Base-by-base conservation (phyloP, 2,113 vertebrate genomes). In the Chionis minor region DNA sequence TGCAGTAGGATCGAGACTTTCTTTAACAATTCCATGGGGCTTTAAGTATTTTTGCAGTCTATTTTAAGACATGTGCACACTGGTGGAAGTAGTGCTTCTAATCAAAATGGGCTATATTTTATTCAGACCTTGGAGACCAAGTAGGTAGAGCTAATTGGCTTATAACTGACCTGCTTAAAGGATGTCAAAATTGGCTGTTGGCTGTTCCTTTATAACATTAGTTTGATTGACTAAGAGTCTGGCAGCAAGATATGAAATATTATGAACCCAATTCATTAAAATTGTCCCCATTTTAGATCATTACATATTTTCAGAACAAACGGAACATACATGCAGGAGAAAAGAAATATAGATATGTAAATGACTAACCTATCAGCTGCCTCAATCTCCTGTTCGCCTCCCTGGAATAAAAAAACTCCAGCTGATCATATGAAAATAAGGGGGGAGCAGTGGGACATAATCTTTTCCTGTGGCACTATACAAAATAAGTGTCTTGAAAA, bases 101-200 rank as follows among this genome's bases (percentile, higher is more conserved):
- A 97, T 97, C 95, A 96, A 91, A 96, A 96, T 88, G 62, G 75
- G 42, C 75, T 92, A 78, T 96, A 94, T 96, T 96, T 97, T 97
- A 97, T 96, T 96, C 96, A 97, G 93, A 94, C 92, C 84, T 96
- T 94, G 65, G 96, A 96, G 94, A 96, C 92, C 71, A 84, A 92
- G 84, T 81, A 94, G 92, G 90, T 79, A 96, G 92, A 88, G 73
- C 78, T 97, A 96, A 97, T 97, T 97, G 96, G 94, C 90, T 97
- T 96, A 94, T 96, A 93, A 93, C 92, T 96, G 96, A 97, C 97
- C 96, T 96, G 78, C 86, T 96, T 93, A 95, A 96, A 93, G 54
- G 87, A 93, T 92, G 95, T 97, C 96, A 97, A 95, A 96, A 94
- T 91, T 94, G 92, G 91, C 97, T 95, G 81, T 94, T 96, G 96